Evolutionary conservation across 2,113 vertebrate species (phyloP), one percentile per base, ranked within the genome.

Genomic region (Ictalurus furcatus): DNA sequence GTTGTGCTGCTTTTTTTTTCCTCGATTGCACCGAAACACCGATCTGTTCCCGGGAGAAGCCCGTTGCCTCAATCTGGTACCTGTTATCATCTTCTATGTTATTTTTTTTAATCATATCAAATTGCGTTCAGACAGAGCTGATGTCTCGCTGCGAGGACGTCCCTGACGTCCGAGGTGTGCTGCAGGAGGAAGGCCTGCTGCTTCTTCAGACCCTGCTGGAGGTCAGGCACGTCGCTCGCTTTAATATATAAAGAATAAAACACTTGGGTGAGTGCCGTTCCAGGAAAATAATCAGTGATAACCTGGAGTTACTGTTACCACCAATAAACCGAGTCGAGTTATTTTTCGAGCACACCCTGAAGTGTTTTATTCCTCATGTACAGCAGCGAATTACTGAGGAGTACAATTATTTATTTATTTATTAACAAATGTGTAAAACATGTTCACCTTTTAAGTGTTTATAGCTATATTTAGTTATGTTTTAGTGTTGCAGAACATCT

Each of bases 191-290:
- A 0, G 98, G 98, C 48, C 97, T 97, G 90, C 90, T 98, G 21
- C 95, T 99, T 91, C 96, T 98, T 69, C 96, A 98, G 92, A 97
- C 97, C 40, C 92, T 98, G 76, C 94, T 99, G 54, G 97, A 99
- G 96, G 98, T 98, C 92, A 96, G 94, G 23, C 17, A 14, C 34
- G 1, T n/a, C 4, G 14, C 17, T 71, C 14, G 19, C 5, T 19
- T 48, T 19, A 11, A 40, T 3, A 37, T 7, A 1, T 8, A 65
- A 28, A 23, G 61, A 65, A 65, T 28, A 28, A 17, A 19, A 69
- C 67, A 69, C 13, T 28, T n/a, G 2, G 28, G 17, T 2, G 11
- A n/a, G 12, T 67, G 11, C 3, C 13, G 11, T 67, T 13, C n/a
- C 25, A 65, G 63, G 63, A 65, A 65, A 11, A 67, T 67, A 67